phyloP scores from a whole-genome alignment of 1,140 invertebrate genomes.

The Eurosta solidaginis region DNA sequence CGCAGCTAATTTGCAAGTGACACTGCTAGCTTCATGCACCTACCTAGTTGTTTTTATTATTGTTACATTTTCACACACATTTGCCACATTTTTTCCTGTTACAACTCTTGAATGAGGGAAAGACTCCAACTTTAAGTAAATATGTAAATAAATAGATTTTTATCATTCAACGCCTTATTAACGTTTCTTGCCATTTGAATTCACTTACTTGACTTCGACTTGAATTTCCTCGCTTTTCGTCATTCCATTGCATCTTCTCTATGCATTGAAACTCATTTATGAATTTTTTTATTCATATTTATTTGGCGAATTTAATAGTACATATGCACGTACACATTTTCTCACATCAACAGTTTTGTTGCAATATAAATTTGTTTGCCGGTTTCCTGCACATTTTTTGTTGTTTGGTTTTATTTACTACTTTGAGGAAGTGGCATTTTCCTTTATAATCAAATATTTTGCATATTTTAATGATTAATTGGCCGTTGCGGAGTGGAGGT shows the following conservation, averaged over 20 bases:
- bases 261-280: not conserved
- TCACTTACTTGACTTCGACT: not conserved
- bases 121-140: not conserved
- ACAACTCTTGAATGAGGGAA: not conserved
- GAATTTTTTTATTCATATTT: not conserved
- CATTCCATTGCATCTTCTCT: not conserved
- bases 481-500: no score
- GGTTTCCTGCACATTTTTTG: not conserved
- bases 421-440: not conserved
- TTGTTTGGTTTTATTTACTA: not conserved
- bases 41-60: not conserved
- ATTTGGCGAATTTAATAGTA: no score
- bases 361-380: not conserved
- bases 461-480: no score
- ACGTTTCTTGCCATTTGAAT: not conserved
- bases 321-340: not conserved
- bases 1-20: no score
- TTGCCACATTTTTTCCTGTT: not conserved
- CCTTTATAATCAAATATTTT: not conserved
- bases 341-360: not conserved
- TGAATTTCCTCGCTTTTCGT: not conserved
- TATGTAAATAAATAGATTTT: not conserved
- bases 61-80: not conserved
- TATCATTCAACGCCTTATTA: conserved; percentile 18
- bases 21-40: no score